Evolutionary conservation across 2,113 vertebrate genomes (phyloP).

Genomic region (Equus przewalskii): DNA sequence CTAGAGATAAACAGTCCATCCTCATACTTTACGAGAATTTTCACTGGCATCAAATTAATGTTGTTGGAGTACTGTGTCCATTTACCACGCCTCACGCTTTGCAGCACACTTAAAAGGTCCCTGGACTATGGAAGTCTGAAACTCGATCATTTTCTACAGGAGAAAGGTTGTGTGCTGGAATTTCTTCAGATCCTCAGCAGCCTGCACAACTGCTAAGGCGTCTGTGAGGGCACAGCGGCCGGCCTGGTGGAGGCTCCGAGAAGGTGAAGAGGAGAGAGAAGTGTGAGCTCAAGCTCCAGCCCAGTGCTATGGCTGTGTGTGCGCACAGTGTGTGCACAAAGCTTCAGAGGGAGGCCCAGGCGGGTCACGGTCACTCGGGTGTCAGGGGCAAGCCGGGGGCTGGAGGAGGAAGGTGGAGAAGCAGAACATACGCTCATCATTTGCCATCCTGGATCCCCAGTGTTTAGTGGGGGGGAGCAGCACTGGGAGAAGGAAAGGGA

Average conservation of each 20-base stretch:
- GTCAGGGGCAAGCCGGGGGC: accelerated
- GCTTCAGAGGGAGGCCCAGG: not conserved
- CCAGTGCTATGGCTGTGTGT: accelerated
- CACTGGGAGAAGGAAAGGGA: not conserved
- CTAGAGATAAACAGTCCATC: not conserved
- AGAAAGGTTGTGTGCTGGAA: not conserved
- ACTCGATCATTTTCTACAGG: not conserved
- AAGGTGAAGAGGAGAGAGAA: not conserved
- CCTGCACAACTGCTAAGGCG: accelerated
- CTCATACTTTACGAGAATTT: not conserved
- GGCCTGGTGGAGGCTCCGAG: accelerated
- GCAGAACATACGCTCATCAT: accelerated
- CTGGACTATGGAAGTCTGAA: not conserved
- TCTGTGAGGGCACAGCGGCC: accelerated
- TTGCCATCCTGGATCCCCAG: not conserved
- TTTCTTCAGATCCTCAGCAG: not conserved
- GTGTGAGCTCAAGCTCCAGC: not conserved
- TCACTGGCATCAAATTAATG: not conserved
- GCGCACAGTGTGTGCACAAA: accelerated
- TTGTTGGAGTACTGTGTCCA: not conserved
- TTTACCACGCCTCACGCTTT: not conserved
- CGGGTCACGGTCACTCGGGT: accelerated
- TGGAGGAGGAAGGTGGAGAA: accelerated
- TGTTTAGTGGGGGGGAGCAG: accelerated
- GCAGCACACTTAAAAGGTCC: not conserved